These are phyloP conservation scores for Entomobrya proxima DNA, from an alignment of 2,888 invertebrate genomes.

Conservation along the genomic window DNA sequence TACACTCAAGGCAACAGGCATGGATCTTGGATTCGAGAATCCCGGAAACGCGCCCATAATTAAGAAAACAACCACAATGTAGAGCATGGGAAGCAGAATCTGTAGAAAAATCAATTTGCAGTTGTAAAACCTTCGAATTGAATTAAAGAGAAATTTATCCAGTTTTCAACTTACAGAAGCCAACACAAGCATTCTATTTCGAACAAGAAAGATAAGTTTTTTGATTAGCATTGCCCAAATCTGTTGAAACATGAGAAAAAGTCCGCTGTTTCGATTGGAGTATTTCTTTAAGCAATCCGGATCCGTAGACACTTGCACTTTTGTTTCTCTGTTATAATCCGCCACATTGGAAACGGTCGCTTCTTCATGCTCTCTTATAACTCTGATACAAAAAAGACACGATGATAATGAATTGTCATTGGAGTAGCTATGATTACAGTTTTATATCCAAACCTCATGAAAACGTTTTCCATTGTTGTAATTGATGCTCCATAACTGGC, in stretches of 20 bases:
- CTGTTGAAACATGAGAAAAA: constrained; percentile 80
- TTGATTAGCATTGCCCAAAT: constrained; percentile 84
- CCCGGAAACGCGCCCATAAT: constrained; percentile 80
- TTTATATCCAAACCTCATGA: no score
- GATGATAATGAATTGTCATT: no score
- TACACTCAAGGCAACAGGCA: constrained; percentile 79
- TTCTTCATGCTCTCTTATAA: constrained; percentile 57
- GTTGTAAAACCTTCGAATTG: constrained; percentile 1
- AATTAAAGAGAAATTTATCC: neutral
- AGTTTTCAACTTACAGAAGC: constrained; percentile 79
- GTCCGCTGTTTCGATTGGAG: constrained; percentile 71
- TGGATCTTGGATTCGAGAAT: constrained; percentile 79
- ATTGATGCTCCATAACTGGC: constrained; percentile 85
- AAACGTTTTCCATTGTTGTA: constrained; percentile 81
- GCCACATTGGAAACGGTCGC: neutral
- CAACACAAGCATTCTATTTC: constrained; percentile 82
- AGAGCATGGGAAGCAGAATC: constrained; percentile 16
- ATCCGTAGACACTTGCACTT: neutral
- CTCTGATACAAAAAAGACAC: constrained; percentile 28
- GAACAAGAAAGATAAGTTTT: constrained; percentile 81
- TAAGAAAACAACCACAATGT: constrained; percentile 82
- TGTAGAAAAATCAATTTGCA: constrained; percentile 13
- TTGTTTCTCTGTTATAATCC: neutral
- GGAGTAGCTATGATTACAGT: no score
- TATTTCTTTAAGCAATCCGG: neutral